These are phyloP conservation scores for Gouania willdenowi DNA, from an alignment of 2,797 vertebrate species.

Conservation along the genomic window DNA sequence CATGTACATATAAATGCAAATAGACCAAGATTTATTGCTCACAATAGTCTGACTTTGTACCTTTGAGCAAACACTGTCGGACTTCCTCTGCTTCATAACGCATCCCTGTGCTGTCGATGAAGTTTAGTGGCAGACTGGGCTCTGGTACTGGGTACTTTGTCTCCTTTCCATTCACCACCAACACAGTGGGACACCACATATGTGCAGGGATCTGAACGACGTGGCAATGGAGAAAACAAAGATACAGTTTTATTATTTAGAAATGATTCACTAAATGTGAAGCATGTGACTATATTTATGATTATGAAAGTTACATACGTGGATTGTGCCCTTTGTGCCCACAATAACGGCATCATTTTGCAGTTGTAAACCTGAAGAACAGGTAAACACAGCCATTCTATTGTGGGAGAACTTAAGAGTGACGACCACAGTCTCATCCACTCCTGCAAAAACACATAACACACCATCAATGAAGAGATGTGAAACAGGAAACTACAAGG, in stretches of 20 bases:
- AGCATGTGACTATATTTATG: too few species aligned
- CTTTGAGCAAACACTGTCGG: slow-evolving; percentile 79
- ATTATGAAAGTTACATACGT: slow-evolving; percentile 68
- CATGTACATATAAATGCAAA: too few species aligned
- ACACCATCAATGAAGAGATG: neutral
- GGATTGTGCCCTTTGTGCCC: slow-evolving; percentile 77
- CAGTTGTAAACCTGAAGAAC: slow-evolving; percentile 59
- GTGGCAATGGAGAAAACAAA: too few species aligned
- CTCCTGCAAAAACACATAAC: slow-evolving; percentile 55
- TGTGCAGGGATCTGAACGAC: slow-evolving; percentile 64
- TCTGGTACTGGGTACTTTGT: slow-evolving; percentile 69
- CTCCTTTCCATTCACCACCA: slow-evolving; percentile 73
- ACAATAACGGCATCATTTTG: slow-evolving; percentile 69
- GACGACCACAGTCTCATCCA: slow-evolving; percentile 77
- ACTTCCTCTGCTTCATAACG: slow-evolving; percentile 84
- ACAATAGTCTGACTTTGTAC: too few species aligned
- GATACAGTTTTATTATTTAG: too few species aligned
- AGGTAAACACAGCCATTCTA: slow-evolving; percentile 75
- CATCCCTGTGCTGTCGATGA: slow-evolving; percentile 75
- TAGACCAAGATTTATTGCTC: too few species aligned
- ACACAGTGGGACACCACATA: slow-evolving; percentile 79
- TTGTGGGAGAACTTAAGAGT: slow-evolving; percentile 79
- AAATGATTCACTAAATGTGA: too few species aligned
- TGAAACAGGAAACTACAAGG: too few species aligned
- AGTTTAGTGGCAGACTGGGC: slow-evolving; percentile 70